Base-by-base conservation (phyloP, 2,113 vertebrate species). In the Acanthochromis polyacanthus region DNA sequence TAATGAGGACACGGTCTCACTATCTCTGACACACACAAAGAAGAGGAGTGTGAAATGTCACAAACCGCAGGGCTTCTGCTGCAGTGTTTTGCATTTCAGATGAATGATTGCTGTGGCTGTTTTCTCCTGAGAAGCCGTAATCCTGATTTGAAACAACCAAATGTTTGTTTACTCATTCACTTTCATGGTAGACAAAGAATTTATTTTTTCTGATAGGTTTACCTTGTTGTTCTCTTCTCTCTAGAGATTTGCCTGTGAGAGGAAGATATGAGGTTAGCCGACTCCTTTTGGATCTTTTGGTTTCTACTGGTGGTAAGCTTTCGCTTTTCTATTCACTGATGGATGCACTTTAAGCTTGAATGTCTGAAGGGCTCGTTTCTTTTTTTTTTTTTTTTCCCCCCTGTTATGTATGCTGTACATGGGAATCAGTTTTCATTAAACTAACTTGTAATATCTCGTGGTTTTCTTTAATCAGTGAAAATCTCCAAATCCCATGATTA, bases 261-360 rank as follows among this genome's bases (percentile, higher is more conserved):
- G 32, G 87, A 89, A 85, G 91, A 87, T 84, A 95, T 95, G 95
- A 89, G 76, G 81, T 76, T 79, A 68, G 84, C 58, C 17, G 69
- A 71, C 61, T 80, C 76, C 58, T 72, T 76, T 65, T 91, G 91
- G 91, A 85, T 93, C 77, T 65, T 93, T 78, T 82, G 85, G 71
- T 85, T 85, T 61, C 82, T 94, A 38, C 71, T 88, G 53, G 70
- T 92, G 93, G 94, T 95, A 84, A 94, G 95, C 73, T 60, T 9
- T 30, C 19, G 23, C 36, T 58, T 32, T 19, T 45, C 45, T 17
- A 48, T 73, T 70, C 11, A 46, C 65, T 12, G 63, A 51, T 46
- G 17, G 19, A 25, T 65, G 45, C 17, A 25, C 61, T 57, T 51
- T 17, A 14, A 48, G 12, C 6, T n/a, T 78, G 28, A 61, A 79